Evolutionary conservation across 2,113 vertebrate genomes (phyloP).

Genomic region (Apus apus): DNA sequence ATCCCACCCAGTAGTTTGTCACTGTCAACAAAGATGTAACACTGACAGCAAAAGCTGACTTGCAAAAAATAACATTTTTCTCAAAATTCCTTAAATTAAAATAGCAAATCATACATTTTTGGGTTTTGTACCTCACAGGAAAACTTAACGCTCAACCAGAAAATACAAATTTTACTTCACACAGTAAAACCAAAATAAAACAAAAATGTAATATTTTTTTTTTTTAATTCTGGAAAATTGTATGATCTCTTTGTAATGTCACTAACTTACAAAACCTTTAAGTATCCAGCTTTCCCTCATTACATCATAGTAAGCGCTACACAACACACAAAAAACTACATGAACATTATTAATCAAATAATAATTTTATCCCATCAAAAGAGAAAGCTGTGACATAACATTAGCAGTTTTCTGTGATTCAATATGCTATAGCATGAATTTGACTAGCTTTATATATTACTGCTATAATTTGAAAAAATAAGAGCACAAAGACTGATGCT

Average conservation of each 20-base stretch:
- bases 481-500: neutral
- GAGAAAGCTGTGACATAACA: neutral
- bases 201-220: too few species aligned
- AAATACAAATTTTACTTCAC: neutral
- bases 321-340: neutral
- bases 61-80: neutral
- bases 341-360: neutral
- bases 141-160: neutral
- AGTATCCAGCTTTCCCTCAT: neutral
- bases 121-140: neutral
- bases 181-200: neutral
- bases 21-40: neutral
- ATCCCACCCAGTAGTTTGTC: neutral
- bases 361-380: neutral
- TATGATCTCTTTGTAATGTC: neutral
- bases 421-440: neutral
- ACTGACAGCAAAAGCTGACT: neutral
- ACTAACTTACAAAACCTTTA: neutral
- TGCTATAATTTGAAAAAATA: neutral
- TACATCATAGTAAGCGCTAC: neutral
- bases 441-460: neutral
- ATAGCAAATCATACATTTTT: neutral
- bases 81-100: neutral
- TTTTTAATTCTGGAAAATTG: neutral
- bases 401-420: neutral